Percentiles rank a stretch among this genome's conserved stretches.
phyloP scores from a whole-genome alignment of 2,113 vertebrate species.

The Anseranas semipalmata region DNA sequence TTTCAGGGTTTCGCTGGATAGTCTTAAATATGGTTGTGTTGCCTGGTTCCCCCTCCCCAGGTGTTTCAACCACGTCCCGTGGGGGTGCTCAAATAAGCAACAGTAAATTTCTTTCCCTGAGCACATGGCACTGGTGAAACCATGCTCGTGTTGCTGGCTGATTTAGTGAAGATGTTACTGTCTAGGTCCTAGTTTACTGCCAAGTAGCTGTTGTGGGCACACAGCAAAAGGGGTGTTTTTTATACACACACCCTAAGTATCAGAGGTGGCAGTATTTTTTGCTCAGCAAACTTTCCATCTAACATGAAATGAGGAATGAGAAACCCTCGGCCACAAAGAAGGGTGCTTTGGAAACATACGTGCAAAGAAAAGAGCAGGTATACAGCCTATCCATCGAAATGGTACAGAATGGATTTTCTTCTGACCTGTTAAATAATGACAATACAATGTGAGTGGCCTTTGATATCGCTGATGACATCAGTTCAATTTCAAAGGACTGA shows the following conservation, averaged over 20 bases:
- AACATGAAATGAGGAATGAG: background rate
- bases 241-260: background rate
- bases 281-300: background rate
- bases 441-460: constrained; percentile 1
- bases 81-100: background rate
- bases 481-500: constrained; percentile 13
- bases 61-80: background rate
- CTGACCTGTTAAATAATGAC: constrained; percentile 1
- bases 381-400: background rate
- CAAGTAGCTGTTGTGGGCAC: background rate
- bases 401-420: background rate
- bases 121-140: background rate
- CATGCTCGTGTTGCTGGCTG: background rate
- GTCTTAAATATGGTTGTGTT: background rate
- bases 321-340: background rate
- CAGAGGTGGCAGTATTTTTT: background rate
- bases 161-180: background rate
- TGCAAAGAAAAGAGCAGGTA: background rate
- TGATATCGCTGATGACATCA: constrained; percentile 26
- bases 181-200: background rate
- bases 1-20: background rate
- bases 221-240: background rate
- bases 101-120: background rate
- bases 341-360: background rate
- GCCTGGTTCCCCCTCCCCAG: background rate